Percentiles rank a stretch among this genome's conserved stretches.
Conservation (phyloP, 2,797 vertebrate genomes). For the Cephalopachus bancanus region DNA sequence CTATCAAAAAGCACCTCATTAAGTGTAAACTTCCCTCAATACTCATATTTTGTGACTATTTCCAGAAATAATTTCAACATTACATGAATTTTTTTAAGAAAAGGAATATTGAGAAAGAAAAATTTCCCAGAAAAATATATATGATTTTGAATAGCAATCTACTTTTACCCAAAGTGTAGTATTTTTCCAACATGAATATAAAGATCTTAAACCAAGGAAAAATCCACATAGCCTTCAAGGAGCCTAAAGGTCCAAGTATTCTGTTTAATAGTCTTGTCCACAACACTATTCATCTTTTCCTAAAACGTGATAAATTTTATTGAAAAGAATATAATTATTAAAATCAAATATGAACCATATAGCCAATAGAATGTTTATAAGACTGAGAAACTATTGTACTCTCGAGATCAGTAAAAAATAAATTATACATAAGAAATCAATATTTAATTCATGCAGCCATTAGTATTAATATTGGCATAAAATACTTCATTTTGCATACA, state of each 20-base stretch:
- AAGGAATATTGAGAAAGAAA: constrained; percentile 36
- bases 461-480: constrained; percentile 46
- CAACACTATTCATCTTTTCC: constrained; percentile 34
- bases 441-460: constrained; percentile 60
- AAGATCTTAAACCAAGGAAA: constrained; percentile 34
- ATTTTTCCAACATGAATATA: constrained; percentile 44
- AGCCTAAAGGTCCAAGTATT: not conserved
- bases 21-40: constrained; percentile 36
- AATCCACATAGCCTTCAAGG: not conserved
- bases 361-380: constrained; percentile 58
- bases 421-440: constrained; percentile 71
- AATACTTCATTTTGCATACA: constrained; percentile 66
- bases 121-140: not conserved
- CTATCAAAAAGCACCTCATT: not conserved
- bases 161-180: not conserved
- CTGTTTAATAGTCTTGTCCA: constrained; percentile 8
- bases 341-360: constrained; percentile 32
- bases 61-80: constrained; percentile 61
- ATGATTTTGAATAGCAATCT: constrained; percentile 29
- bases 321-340: constrained; percentile 69
- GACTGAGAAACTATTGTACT: constrained; percentile 55
- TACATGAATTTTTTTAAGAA: not conserved
- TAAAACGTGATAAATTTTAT: constrained; percentile 60
- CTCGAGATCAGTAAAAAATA: constrained; percentile 65
- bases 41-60: not conserved